Base-by-base conservation (phyloP, 2,797 vertebrate species). In the Ispidina lecontei region DNA sequence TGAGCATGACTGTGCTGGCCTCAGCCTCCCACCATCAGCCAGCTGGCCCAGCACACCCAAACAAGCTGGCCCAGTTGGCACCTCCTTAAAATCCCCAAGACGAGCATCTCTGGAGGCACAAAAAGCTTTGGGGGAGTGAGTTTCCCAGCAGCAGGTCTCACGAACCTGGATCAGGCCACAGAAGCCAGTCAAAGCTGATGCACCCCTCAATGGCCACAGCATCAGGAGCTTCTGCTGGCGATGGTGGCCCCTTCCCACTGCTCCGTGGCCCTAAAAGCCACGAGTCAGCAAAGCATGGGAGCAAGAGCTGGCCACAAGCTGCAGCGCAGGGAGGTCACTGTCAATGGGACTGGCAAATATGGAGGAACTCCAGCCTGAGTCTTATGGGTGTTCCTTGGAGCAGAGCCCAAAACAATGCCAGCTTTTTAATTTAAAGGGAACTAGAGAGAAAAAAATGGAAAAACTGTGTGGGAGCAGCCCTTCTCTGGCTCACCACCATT, bases 21-120 rank as follows among this genome's bases (percentile, higher is more conserved):
- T 64, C 94, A 90, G 92, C 92, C 92, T 95, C 91, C 85, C 93
- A 95, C 88, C 31, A 0, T 28, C 87, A 87, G 29, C 73, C 84
- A 71, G 86, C 20, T 26, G 1, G 77, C 71, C 37, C 87, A 79
- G 93, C 92, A 84, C 92, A 55, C 89, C 95, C 91, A 93, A 91
- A 95, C 31, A 35, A 87, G 92, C 94, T 5, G 8, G 90, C 92
- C 77, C 84, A 55, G 94, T 8, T 14, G 2, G 84, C 86, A 88
- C 46, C 91, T 91, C 86, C 80, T 93, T 93, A 69, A 95, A 94
- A 88, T 62, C 87, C 84, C 43, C 59, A 28, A 1, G 3, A 72
- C 46, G 86, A 46, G 89, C 11, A 0, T 69, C 89, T 78, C 86
- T 20, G 49, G 22, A 84, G 47, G 63, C 18, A 12, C 37, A 71